phyloP scores from a whole-genome alignment of 1,140 invertebrate genomes.

The Galleria mellonella region DNA sequence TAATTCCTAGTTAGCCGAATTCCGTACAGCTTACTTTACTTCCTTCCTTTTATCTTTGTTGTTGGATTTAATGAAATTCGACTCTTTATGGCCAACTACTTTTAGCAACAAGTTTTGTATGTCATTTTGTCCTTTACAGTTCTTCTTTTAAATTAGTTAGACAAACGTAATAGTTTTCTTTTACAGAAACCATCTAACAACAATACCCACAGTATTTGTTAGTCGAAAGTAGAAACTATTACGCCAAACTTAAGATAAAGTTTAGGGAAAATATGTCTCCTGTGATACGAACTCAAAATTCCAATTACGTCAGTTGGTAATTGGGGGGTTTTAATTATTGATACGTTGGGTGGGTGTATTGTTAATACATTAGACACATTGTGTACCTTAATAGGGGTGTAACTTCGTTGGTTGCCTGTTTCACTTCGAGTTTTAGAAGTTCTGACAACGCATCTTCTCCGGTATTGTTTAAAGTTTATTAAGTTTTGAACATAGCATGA shows the following conservation, averaged over 20 bases:
- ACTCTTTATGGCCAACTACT: constrained; percentile 12
- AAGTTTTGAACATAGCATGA: constrained; percentile 53
- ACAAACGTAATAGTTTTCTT: no score
- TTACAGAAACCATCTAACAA: no score
- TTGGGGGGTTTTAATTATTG: no score
- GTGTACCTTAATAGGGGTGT: constrained; percentile 51
- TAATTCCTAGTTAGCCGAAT: constrained; percentile 48
- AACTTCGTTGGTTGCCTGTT: constrained; percentile 44
- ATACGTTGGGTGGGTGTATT: constrained; percentile 3
- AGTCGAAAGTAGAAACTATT: no score
- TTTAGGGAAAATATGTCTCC: no score
- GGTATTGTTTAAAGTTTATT: constrained; percentile 64
- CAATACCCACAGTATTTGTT: no score
- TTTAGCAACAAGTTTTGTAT: constrained; percentile 4
- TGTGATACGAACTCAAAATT: no score
- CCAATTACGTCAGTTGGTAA: no score
- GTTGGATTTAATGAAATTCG: constrained; percentile 40
- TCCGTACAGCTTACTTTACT: constrained; percentile 9
- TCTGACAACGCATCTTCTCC: constrained; percentile 59
- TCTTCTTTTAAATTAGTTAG: background rate
- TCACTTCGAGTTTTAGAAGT: constrained; percentile 46
- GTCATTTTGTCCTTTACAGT: constrained; percentile 12
- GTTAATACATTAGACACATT: constrained; percentile 44
- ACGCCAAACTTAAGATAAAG: no score
- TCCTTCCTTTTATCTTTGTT: constrained; percentile 19